phyloP scores from a whole-genome alignment of 1,140 invertebrate species.

The Drosophila aff. region DNA sequence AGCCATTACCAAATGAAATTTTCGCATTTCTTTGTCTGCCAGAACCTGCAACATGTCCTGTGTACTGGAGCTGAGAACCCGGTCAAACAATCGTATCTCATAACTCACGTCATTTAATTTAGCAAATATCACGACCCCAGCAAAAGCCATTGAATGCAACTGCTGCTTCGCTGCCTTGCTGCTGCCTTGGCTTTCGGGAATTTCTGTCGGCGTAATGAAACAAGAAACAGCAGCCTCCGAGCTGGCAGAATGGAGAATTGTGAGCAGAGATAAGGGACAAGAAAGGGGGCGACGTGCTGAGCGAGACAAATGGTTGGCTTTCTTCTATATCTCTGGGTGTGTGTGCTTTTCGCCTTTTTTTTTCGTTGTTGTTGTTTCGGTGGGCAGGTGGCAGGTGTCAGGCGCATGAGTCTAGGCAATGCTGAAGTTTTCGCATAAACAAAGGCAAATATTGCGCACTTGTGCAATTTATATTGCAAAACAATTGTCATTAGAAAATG shows the following conservation, averaged over 20 bases:
- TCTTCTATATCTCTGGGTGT: slow-evolving; percentile 32
- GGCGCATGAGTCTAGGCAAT: slow-evolving; percentile 59
- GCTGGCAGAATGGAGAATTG: slow-evolving; percentile 23
- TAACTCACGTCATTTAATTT: slow-evolving; percentile 84
- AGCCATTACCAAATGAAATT: slow-evolving; percentile 14
- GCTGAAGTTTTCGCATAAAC: slow-evolving; percentile 82
- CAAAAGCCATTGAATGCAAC: slow-evolving; percentile 84
- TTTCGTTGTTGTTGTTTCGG: slow-evolving; percentile 52
- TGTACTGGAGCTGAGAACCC: slow-evolving; percentile 8
- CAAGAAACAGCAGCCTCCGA: slow-evolving; percentile 63
- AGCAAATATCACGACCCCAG: slow-evolving; percentile 83
- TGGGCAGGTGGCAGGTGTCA: slow-evolving; percentile 81
- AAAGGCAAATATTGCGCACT: slow-evolving; percentile 85
- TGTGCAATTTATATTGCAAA: slow-evolving; percentile 85
- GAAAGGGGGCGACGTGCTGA: slow-evolving; percentile 57
- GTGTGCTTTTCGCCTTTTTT: slow-evolving; percentile 11
- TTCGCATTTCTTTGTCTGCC: not conserved
- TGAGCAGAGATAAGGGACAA: slow-evolving; percentile 28
- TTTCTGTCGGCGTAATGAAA: slow-evolving; percentile 66
- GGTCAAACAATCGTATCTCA: slow-evolving; percentile 68
- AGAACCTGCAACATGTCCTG: slow-evolving; percentile 8
- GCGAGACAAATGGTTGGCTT: slow-evolving; percentile 75
- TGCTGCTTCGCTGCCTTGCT: slow-evolving; percentile 54
- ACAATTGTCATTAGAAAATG: slow-evolving; percentile 85
- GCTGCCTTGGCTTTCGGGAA: slow-evolving; percentile 35